phyloP scores from a whole-genome alignment of 2,888 invertebrate genomes.

The Philonicus albiceps region DNA sequence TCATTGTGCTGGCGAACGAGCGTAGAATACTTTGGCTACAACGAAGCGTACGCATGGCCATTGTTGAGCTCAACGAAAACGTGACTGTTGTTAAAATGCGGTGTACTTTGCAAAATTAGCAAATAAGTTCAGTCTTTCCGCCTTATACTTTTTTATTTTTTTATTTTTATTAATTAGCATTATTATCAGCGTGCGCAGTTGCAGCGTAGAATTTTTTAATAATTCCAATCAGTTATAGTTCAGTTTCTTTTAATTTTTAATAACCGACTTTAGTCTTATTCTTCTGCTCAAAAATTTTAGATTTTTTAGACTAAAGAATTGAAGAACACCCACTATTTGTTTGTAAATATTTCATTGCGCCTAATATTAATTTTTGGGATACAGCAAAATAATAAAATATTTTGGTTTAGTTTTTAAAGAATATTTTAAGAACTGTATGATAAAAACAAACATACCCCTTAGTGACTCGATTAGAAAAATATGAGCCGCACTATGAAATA shows the following conservation, averaged over 20 bases:
- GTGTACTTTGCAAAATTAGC: slow-evolving; percentile 1
- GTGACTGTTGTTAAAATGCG: slow-evolving; percentile 24
- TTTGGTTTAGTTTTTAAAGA: too few species aligned
- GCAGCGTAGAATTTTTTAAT: background rate
- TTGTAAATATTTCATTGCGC: too few species aligned
- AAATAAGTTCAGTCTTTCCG: background rate
- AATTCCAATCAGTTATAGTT: background rate
- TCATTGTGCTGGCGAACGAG: background rate
- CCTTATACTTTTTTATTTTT: background rate
- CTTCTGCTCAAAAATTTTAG: too few species aligned
- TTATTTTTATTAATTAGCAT: background rate
- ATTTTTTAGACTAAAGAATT: too few species aligned
- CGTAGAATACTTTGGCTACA: background rate
- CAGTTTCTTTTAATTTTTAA: background rate
- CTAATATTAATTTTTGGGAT: too few species aligned
- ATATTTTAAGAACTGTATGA: too few species aligned
- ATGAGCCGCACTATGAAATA: too few species aligned
- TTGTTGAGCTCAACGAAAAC: slow-evolving; percentile 8
- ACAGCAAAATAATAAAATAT: too few species aligned
- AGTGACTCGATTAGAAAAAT: too few species aligned
- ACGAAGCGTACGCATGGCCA: slow-evolving; percentile 10
- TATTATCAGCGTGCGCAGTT: background rate
- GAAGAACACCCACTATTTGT: too few species aligned
- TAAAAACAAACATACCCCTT: too few species aligned
- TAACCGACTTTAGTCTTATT: too few species aligned